Evolutionary conservation across 2,888 invertebrate species (phyloP), one percentile per base, ranked within the genome.

Genomic region (Lasioglossum morio): DNA sequence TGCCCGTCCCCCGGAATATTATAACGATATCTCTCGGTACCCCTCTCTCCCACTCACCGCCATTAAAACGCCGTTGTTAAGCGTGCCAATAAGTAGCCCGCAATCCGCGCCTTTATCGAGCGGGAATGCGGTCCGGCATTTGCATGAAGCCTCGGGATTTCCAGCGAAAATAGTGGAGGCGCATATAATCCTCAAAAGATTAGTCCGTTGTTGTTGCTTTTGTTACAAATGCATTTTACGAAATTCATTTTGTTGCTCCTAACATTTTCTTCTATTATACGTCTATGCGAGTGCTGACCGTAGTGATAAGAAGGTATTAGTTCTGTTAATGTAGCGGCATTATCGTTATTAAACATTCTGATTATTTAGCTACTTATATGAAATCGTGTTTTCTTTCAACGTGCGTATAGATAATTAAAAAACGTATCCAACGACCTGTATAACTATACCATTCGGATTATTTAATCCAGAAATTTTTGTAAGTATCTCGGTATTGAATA

Each of bases 1-100:
- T 83, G 80, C 81, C 30, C 60, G 7, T 23, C 27, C 70, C 27
- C 66, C 43, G 78, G 57, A 74, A 73, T 81, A 86, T 86, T 78
- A 81, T 84, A 79, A 76, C 77, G 79, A 86, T 85, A 86, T 66
- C 34, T 66, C 34, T 34, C 66, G 7, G 7, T 8, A 23, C 8
- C 23, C 8, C 19, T 3, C 57, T 23, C 27, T 27, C 12, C 60
- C 27, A 14, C 60, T 30, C 60, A 1, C 19, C 66, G 66, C 66
- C 66, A 30, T 66, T 66, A 66, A 66, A 66, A 66, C 66, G 34
- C 34, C 34, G 48, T 37, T 23, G 23, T 14, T 57, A 60, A 40
- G n/a, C 40, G 57, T 0, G 14, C 57, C 37, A 19, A 60, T 40
- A 74, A 72, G 34, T 66, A 66, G 66, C 34, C 34, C 66, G 34